Evolutionary conservation across 2,888 invertebrate genomes (phyloP), one percentile per base, ranked within the genome.

Genomic region (Phalera bucephala): DNA sequence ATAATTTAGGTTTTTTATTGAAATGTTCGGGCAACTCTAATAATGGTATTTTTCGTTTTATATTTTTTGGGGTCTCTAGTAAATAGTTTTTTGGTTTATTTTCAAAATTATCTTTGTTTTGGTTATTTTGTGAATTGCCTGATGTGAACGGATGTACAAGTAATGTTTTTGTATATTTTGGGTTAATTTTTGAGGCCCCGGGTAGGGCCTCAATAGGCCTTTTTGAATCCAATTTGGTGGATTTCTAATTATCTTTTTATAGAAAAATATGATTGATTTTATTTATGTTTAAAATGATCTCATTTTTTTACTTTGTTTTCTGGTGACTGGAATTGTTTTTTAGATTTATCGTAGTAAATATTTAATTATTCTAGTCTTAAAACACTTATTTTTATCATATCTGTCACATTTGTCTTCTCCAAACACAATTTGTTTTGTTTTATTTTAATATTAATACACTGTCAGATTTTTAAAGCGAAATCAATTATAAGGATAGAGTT

Each of bases 221-320:
- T 68, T 40, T 62, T 56, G 80, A 41, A 87, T 82, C 88, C 88
- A 88, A 87, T 79, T 78, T 88, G 88, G 69, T 50, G 11, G 65
- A 35, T 64, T 82, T 63, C 36, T 15, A 6, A 2, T 17, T 17
- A 5, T 17, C 17, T 5, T 17, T 17, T 3, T 17, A 3, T 17
- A n/a, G n/a, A 17, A 17, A 17, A 17, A 17, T 17, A 17, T 17
- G 3, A 17, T 17, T 17, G 5, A 5, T 5, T 17, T 17, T 17
- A n/a, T n/a, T n/a, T n/a, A n/a, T n/a, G n/a, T n/a, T n/a, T n/a
- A n/a, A n/a, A n/a, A n/a, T n/a, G n/a, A n/a, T n/a, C n/a, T n/a
- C n/a, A n/a, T n/a, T n/a, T n/a, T n/a, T n/a, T n/a, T n/a, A n/a
- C n/a, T n/a, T n/a, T n/a, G n/a, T n/a, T n/a, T n/a, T n/a, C n/a